A percentile compares a stretch with the other conserved stretches of the same genome.
phyloP scores from a whole-genome alignment of 1,140 invertebrate species.

The Brachionus rotundiformis region DNA sequence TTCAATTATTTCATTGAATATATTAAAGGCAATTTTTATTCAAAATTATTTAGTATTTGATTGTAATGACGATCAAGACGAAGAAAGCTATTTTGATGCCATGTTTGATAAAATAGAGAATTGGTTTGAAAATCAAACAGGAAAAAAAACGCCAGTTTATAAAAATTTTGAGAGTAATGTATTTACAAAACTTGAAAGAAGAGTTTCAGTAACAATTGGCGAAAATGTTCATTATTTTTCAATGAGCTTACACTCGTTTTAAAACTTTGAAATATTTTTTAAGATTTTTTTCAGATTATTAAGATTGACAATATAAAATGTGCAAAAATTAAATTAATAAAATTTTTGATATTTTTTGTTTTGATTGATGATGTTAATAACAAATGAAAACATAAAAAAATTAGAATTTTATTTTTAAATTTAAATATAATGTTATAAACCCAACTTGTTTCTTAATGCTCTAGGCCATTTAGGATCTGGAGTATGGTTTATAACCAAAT shows the following conservation, averaged over 20 bases:
- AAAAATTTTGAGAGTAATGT: background rate
- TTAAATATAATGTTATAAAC: too few species aligned
- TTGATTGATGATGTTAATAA: too few species aligned
- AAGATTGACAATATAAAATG: too few species aligned
- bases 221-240: background rate
- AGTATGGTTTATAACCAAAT: too few species aligned
- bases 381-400: too few species aligned
- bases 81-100: background rate
- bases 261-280: background rate
- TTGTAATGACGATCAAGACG: background rate
- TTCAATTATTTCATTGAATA: background rate
- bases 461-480: too few species aligned
- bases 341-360: too few species aligned
- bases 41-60: background rate
- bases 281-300: too few species aligned
- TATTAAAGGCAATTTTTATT: background rate
- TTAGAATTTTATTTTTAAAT: too few species aligned
- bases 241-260: background rate
- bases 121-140: background rate
- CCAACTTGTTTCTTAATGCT: too few species aligned
- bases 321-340: too few species aligned
- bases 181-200: background rate
- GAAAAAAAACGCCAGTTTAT: background rate
- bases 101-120: background rate
- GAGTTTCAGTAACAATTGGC: background rate